phyloP scores from a whole-genome alignment of 2,113 vertebrate species.

The Narcine bancroftii region DNA sequence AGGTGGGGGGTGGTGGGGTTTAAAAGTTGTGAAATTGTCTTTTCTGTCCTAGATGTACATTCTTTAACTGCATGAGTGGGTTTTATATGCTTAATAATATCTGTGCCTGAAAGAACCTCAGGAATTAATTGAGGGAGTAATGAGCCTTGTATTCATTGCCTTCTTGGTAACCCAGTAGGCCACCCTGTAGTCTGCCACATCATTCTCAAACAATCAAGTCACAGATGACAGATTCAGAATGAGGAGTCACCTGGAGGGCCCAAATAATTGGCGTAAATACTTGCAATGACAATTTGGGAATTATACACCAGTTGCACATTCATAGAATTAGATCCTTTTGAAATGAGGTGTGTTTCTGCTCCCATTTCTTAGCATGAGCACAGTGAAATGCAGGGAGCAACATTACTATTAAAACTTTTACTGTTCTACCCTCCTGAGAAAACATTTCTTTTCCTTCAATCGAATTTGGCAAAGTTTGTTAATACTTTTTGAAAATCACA shows the following conservation, averaged over 20 bases:
- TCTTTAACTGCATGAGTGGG: neutral
- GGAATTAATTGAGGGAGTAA: slow-evolving; percentile 26
- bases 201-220: neutral
- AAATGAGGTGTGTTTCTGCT: neutral
- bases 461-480: neutral
- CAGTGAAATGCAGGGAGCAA: neutral
- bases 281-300: slow-evolving; percentile 13
- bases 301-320: slow-evolving; percentile 5
- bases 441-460: neutral
- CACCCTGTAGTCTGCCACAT: slow-evolving; percentile 24
- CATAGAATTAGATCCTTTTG: neutral
- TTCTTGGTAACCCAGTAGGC: slow-evolving; percentile 12
- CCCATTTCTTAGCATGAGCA: neutral
- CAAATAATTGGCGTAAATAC: neutral
- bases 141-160: neutral
- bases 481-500: neutral
- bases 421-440: neutral
- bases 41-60: neutral
- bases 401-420: neutral
- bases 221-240: neutral
- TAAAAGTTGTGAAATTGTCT: neutral
- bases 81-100: slow-evolving; percentile 20
- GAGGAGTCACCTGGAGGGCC: neutral
- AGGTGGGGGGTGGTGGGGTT: no score
- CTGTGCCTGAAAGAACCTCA: slow-evolving; percentile 3